Conservation (phyloP, 2,797 vertebrate species). For the Falco rusticolus region DNA sequence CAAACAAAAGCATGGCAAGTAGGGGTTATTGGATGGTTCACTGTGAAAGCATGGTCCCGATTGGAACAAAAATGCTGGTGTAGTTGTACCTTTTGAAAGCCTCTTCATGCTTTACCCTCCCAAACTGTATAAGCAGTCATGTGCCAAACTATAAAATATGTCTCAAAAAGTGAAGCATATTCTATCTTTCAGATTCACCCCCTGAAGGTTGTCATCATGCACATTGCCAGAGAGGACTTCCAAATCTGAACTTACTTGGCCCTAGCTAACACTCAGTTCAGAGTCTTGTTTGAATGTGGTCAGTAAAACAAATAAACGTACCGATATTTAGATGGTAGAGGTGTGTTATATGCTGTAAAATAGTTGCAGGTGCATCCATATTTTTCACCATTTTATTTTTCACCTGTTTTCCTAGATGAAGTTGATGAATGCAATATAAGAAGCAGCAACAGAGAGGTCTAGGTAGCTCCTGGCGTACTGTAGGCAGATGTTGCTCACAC, state of each 20-base stretch:
- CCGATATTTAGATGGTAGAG: neutral
- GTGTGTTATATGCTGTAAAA: neutral
- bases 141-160: neutral
- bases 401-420: neutral
- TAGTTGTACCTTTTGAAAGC: neutral
- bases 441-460: neutral
- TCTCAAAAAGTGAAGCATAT: neutral
- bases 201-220: neutral
- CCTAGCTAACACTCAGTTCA: neutral
- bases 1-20: neutral
- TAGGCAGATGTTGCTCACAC: neutral
- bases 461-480: neutral
- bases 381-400: neutral
- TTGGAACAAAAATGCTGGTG: neutral
- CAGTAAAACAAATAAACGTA: neutral
- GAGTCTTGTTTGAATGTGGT: neutral
- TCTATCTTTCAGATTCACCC: neutral
- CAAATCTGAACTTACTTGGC: neutral
- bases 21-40: neutral
- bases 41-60: neutral
- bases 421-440: neutral
- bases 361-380: neutral
- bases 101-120: neutral
- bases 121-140: neutral
- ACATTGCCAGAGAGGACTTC: neutral